These are phyloP conservation scores for Pseudopipra pipra DNA, from an alignment of 2,113 vertebrate genomes.

Conservation along the genomic window DNA sequence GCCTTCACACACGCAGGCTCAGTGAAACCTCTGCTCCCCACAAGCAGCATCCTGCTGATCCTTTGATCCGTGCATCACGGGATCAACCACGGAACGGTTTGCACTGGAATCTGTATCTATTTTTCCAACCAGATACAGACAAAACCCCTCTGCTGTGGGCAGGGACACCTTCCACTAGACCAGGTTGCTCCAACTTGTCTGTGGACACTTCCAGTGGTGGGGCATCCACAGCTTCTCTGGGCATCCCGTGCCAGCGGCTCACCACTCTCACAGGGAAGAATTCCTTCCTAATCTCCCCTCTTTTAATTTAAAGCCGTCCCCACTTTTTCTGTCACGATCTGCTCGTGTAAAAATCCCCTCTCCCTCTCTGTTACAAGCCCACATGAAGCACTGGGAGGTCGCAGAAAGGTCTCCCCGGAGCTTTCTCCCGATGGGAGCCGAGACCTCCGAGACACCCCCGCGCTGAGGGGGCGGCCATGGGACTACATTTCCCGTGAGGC, in stretches of 20 bases:
- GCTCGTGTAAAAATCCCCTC: background rate
- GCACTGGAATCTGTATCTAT: background rate
- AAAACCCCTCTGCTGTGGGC: too few relatives aligned
- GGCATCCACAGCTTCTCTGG: background rate
- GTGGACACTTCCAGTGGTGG: background rate
- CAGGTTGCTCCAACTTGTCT: background rate
- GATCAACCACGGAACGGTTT: background rate
- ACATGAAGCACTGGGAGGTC: too few relatives aligned
- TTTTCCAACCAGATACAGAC: too few relatives aligned
- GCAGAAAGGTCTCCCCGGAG: background rate
- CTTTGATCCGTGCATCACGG: background rate
- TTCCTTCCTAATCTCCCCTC: background rate
- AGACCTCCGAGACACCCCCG: too few relatives aligned
- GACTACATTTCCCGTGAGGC: background rate
- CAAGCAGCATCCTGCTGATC: background rate
- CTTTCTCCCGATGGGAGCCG: background rate
- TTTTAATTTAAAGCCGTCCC: background rate
- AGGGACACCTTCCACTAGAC: background rate
- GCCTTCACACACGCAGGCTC: rapidly evolving
- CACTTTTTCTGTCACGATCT: background rate
- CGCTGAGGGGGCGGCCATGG: rapidly evolving
- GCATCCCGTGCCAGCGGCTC: background rate
- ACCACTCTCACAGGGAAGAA: background rate
- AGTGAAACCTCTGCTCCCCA: background rate
- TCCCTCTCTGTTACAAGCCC: background rate